Evolutionary conservation across 2,888 invertebrate species (phyloP).

Genomic region (Molorchus minor): DNA sequence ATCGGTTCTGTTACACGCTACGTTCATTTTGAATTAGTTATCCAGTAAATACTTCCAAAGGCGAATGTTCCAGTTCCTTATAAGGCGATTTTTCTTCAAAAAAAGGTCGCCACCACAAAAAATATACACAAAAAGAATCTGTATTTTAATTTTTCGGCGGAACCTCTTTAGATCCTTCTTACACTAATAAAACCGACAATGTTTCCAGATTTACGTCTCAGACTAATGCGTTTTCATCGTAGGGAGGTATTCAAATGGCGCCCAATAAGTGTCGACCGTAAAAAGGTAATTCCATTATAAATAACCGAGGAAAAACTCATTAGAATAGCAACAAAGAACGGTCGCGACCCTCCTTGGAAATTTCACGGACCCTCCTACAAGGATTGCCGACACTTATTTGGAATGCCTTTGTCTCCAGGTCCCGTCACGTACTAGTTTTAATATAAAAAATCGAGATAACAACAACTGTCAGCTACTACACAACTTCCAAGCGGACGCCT

Average conservation of each 20-base stretch:
- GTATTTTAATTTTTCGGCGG: too few species aligned
- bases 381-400: slow-evolving; percentile 14
- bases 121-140: neutral
- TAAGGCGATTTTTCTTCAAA: too few species aligned
- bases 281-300: slow-evolving; percentile 25
- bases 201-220: neutral
- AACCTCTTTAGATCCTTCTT: too few species aligned
- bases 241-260: slow-evolving; percentile 19
- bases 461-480: slow-evolving; percentile 23
- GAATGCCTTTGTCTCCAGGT: slow-evolving; percentile 20
- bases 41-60: too few species aligned
- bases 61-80: too few species aligned
- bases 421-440: slow-evolving; percentile 24
- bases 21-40: too few species aligned
- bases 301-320: slow-evolving; percentile 18
- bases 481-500: slow-evolving; percentile 12
- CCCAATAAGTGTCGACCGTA: slow-evolving; percentile 20
- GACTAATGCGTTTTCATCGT: neutral
- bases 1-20: too few species aligned
- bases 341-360: slow-evolving; percentile 8
- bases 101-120: neutral
- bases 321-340: slow-evolving; percentile 19
- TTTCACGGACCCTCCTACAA: slow-evolving; percentile 3
- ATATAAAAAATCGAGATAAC: slow-evolving; percentile 27
- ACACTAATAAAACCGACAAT: too few species aligned